These are phyloP conservation scores for Falcaria lacertinaria DNA, from an alignment of 2,888 invertebrate genomes.

Conservation along the genomic window DNA sequence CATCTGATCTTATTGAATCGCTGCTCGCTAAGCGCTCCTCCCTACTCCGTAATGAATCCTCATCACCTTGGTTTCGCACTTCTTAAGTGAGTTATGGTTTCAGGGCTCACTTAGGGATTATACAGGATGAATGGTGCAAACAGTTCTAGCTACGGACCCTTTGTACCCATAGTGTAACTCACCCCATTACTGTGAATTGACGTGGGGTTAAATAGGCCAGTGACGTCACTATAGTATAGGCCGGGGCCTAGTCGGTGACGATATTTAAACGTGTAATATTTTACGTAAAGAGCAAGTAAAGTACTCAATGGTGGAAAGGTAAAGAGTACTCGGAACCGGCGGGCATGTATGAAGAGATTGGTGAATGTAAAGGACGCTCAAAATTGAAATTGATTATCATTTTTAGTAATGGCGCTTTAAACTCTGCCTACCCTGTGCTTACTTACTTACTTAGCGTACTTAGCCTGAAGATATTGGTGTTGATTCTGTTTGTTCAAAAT, in stretches of 20 bases:
- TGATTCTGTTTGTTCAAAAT: too few species aligned
- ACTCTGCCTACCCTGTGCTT: too few species aligned
- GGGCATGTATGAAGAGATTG: too few species aligned
- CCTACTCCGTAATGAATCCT: neutral
- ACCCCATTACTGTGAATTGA: neutral
- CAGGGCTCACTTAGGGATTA: slow-evolving; percentile 26
- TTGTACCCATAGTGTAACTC: neutral
- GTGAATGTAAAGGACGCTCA: too few species aligned
- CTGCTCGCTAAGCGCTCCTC: neutral
- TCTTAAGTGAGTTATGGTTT: slow-evolving; percentile 36
- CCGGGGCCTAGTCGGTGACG: neutral
- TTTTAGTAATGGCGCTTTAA: too few species aligned
- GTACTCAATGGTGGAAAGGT: too few species aligned
- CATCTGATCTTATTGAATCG: too few species aligned
- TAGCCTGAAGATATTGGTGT: too few species aligned
- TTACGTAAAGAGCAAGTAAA: too few species aligned
- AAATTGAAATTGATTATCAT: too few species aligned
- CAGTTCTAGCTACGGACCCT: slow-evolving; percentile 5
- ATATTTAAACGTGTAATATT: neutral
- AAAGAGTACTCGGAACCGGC: too few species aligned
- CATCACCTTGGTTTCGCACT: neutral
- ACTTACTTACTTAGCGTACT: too few species aligned
- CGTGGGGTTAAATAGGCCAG: neutral
- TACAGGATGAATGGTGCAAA: slow-evolving; percentile 13
- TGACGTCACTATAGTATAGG: neutral